These are phyloP conservation scores for Acromyrmex echinatior DNA, from an alignment of 1,140 invertebrate genomes.

Conservation along the genomic window DNA sequence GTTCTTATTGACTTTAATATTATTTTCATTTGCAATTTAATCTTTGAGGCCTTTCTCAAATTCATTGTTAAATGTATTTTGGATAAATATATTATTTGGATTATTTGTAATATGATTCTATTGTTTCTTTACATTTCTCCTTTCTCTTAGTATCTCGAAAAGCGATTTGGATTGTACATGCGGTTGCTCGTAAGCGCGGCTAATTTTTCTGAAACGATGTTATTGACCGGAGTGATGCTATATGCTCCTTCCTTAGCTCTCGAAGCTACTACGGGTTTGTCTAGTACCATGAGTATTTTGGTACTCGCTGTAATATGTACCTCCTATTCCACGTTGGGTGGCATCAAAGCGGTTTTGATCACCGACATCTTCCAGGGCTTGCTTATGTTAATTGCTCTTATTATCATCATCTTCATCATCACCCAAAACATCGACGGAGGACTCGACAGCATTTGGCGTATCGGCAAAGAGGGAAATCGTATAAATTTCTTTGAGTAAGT, in stretches of 20 bases:
- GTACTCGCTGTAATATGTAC: slow-evolving; percentile 93
- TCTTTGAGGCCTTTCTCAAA: too few relatives aligned
- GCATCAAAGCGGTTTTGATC: slow-evolving; percentile 95
- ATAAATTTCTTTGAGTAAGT: slow-evolving; percentile 81
- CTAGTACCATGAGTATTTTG: slow-evolving; percentile 91
- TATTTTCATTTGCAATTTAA: too few relatives aligned
- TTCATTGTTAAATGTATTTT: background rate
- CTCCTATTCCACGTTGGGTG: slow-evolving; percentile 96
- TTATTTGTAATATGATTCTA: background rate
- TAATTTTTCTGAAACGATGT: slow-evolving; percentile 93
- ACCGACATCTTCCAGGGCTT: slow-evolving; percentile 95
- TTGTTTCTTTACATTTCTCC: background rate
- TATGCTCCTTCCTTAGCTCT: slow-evolving; percentile 97
- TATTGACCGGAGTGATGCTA: slow-evolving; percentile 97
- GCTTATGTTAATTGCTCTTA: slow-evolving; percentile 91
- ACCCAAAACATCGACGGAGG: slow-evolving; percentile 90
- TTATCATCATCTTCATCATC: slow-evolving; percentile 82
- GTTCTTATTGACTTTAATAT: too few relatives aligned
- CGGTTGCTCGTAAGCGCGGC: slow-evolving; percentile 91
- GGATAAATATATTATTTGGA: background rate
- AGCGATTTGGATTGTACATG: slow-evolving; percentile 91
- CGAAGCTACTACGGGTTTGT: slow-evolving; percentile 95
- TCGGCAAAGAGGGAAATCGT: slow-evolving; percentile 87
- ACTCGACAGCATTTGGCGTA: slow-evolving; percentile 89
- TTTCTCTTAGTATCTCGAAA: slow-evolving; percentile 91